phyloP scores from a whole-genome alignment of 2,797 vertebrate species.

The Hipposideros larvatus region DNA sequence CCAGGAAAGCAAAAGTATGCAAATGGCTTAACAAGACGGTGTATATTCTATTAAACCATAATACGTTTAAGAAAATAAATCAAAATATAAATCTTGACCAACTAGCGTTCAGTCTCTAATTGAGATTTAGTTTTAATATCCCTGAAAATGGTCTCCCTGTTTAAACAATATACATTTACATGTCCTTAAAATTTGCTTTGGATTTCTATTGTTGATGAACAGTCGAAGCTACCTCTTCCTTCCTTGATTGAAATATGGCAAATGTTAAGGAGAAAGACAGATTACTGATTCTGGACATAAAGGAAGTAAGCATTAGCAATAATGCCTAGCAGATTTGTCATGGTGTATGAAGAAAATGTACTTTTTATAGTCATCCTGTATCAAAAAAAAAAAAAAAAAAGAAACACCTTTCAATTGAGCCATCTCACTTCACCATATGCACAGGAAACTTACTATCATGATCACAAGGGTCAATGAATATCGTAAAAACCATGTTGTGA shows the following conservation, averaged over 20 bases:
- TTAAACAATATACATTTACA: background rate
- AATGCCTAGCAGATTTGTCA: background rate
- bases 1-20: background rate
- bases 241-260: conserved; percentile 17
- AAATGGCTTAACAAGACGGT: background rate
- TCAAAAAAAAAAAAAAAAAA: background rate
- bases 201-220: background rate
- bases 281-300: background rate
- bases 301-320: background rate
- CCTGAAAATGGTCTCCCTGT: background rate
- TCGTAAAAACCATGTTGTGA: background rate
- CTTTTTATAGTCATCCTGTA: background rate
- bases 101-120: background rate
- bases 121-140: conserved; percentile 21
- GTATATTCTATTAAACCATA: background rate
- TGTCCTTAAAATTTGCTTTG: background rate
- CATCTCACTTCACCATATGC: background rate
- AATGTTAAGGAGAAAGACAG: background rate
- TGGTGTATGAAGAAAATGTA: background rate
- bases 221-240: background rate
- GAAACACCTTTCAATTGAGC: background rate
- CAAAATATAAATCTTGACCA: conserved; percentile 19
- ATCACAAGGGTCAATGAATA: background rate
- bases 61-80: background rate
- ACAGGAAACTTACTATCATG: background rate